phyloP scores from a whole-genome alignment of 2,888 invertebrate genomes.

The Steinernema hermaphroditum region DNA sequence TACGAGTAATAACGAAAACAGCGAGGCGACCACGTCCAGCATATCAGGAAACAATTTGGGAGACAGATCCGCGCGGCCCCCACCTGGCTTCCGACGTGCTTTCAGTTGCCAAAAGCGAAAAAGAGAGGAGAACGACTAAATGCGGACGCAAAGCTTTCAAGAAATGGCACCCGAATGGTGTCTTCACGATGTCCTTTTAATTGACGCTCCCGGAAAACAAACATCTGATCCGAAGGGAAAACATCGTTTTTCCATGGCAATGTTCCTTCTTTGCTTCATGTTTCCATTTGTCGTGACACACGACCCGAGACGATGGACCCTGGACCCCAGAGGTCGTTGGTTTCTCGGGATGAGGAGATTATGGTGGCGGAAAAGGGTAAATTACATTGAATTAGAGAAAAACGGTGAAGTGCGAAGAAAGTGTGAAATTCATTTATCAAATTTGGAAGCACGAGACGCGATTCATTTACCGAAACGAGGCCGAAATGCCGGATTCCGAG shows the following conservation, averaged over 20 bases:
- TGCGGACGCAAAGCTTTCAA: no score
- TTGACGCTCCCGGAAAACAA: slow-evolving; percentile 17
- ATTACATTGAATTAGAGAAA: background rate
- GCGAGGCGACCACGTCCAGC: background rate
- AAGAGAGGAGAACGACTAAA: background rate
- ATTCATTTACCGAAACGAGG: background rate
- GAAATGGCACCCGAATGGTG: background rate
- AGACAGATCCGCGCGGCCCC: slow-evolving; percentile 21
- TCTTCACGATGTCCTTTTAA: slow-evolving; percentile 16
- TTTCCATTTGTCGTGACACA: background rate
- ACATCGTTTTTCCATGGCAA: background rate
- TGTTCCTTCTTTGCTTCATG: background rate
- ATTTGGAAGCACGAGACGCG: background rate
- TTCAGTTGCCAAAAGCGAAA: background rate
- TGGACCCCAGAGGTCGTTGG: slow-evolving; percentile 1
- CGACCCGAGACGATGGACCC: no score
- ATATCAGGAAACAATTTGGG: slow-evolving; percentile 28
- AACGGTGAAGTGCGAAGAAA: no score
- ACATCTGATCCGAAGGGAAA: slow-evolving; percentile 5
- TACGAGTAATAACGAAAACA: slow-evolving; percentile 17
- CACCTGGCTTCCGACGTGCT: slow-evolving; percentile 29
- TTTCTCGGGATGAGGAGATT: background rate
- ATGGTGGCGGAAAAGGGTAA: background rate
- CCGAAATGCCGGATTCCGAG: background rate
- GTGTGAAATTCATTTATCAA: background rate